Base-by-base conservation (phyloP, 1,140 invertebrate species). In the Hestina assimilis region DNA sequence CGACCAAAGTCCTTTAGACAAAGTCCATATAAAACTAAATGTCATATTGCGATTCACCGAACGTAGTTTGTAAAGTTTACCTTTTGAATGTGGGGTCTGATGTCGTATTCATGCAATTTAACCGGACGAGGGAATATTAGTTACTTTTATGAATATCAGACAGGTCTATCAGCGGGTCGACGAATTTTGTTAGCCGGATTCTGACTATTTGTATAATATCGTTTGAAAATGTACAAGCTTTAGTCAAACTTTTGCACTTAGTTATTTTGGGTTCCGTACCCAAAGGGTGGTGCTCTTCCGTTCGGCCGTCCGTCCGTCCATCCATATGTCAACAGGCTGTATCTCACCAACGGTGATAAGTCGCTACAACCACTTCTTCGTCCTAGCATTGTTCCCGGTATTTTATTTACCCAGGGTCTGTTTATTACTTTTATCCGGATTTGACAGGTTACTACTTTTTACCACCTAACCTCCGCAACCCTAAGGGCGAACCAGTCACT, bases 61-160 rank as follows among this genome's bases (percentile, higher is more conserved):
- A 20, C 9, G 15, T 35, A 35, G 15, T 35, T 35, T 8, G 4
- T 8, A 19, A n/a, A 35, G 9, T 35, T 17, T 17, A 11, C 9
- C 15, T 17, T 19, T 3, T 17, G 8, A 17, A 38, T 38, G 33
- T 38, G 15, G 15, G 33, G 33, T n/a, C 9, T 35, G 29, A 35
- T 7, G 28, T 31, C 28, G n/a, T 19, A 38, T 20, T 19, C 8
- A 1, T 17, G 15, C 15, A 19, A 38, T 38, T 38, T 38, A 8
- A 8, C 14, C 14, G 33, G 15, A 19, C 15, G 33, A 38, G 33
- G 28, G 4, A 38, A 19, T 17, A 33, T 15, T 6, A 33, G 31
- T 15, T 14, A 38, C 33, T 38, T 38, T 38, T 38, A 38, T 38
- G 33, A 38, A 38, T 38, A 17, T 38, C 33, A 38, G 14, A 8